These are phyloP conservation scores for Tridacna crocea DNA, from an alignment of 2,888 invertebrate genomes.

Conservation along the genomic window DNA sequence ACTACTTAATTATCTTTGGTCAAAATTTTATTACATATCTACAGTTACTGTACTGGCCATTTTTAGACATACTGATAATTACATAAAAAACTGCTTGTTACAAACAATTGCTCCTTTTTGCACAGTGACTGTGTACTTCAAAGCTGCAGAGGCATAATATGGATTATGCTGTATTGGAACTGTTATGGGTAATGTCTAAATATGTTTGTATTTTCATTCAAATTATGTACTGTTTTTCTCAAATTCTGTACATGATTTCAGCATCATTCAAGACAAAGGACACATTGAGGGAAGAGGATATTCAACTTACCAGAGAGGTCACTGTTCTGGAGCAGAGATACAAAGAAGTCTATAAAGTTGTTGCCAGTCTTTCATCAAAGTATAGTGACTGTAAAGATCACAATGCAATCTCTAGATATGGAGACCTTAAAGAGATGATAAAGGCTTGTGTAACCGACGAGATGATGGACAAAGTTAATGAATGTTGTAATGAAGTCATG, in stretches of 20 bases:
- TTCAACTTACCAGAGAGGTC: conserved; percentile 46
- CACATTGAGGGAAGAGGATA: conserved; percentile 53
- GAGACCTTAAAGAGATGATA: conserved; percentile 59
- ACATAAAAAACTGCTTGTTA: no score
- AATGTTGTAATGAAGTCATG: conserved; percentile 31
- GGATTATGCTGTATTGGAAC: no score
- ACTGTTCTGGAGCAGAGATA: conserved; percentile 41
- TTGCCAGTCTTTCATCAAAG: conserved; percentile 36
- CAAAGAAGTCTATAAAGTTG: conserved; percentile 45
- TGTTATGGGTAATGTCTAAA: no score
- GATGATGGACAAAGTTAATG: conserved; percentile 44
- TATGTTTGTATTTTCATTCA: no score
- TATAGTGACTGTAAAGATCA: conserved; percentile 55
- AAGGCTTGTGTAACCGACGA: conserved; percentile 59
- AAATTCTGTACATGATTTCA: conserved; percentile 4
- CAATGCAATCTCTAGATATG: conserved; percentile 51
- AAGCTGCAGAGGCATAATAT: no score
- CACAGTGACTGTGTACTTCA: no score
- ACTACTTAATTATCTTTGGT: no score
- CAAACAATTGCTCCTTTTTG: no score
- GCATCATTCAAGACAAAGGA: conserved; percentile 57
- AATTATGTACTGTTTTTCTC: no score
- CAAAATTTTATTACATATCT: no score
- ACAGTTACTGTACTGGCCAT: no score
- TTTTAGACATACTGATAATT: no score